phyloP scores from a whole-genome alignment of 1,140 invertebrate species.

The Sitodiplosis mosellana region DNA sequence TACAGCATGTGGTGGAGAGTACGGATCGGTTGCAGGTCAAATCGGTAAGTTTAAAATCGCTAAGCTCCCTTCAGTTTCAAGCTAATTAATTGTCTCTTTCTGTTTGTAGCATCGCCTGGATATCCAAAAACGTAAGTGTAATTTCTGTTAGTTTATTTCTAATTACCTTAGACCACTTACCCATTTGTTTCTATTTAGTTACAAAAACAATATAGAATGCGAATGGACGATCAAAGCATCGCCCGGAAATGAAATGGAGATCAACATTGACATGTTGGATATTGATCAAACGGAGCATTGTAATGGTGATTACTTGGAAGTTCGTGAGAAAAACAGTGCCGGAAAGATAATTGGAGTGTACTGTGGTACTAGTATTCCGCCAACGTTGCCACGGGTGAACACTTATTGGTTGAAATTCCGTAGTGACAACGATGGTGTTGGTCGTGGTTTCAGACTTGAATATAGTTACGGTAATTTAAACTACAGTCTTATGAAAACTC shows the following conservation, averaged over 20 bases:
- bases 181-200: constrained; percentile 16
- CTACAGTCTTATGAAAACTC: no score
- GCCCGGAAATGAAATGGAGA: constrained; percentile 40
- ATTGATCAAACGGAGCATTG: constrained; percentile 49
- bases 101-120: constrained; percentile 44
- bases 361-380: constrained; percentile 45
- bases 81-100: no score
- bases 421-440: constrained; percentile 40
- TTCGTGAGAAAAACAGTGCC: constrained; percentile 39
- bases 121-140: constrained; percentile 40
- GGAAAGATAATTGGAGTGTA: constrained; percentile 48
- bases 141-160: no score
- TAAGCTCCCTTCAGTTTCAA: no score
- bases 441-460: constrained; percentile 54
- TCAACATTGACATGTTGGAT: constrained; percentile 48
- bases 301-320: constrained; percentile 68
- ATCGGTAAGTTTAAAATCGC: no score
- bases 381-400: constrained; percentile 30
- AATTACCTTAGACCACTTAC: no score
- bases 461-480: constrained; percentile 49
- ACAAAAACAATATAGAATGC: constrained; percentile 56
- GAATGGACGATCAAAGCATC: constrained; percentile 49
- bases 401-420: constrained; percentile 69
- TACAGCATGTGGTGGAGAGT: constrained; percentile 48
- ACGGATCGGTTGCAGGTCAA: constrained; percentile 38